Percentiles rank a stretch among this genome's conserved stretches.
Conservation (phyloP, 1,140 invertebrate genomes). For the Drosophila ogumai region DNA sequence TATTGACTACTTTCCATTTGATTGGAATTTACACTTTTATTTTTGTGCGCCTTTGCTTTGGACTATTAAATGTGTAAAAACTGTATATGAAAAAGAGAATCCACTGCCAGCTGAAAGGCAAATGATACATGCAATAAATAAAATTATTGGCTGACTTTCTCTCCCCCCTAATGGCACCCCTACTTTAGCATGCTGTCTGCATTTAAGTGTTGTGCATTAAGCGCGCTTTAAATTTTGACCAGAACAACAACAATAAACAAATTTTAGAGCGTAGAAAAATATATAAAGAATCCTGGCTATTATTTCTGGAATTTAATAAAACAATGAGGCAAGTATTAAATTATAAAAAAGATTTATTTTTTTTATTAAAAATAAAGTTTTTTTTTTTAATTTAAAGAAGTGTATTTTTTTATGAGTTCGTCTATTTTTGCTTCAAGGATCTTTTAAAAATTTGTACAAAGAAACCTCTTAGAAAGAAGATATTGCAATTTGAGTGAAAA, state of each 20-base stretch:
- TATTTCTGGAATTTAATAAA: background rate
- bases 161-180: constrained; percentile 24
- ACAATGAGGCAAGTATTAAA: background rate
- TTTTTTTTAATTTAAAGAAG: too few species aligned
- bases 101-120: constrained; percentile 75
- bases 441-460: too few species aligned
- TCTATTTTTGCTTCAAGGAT: too few species aligned
- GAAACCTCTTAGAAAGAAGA: too few species aligned
- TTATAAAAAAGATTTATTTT: too few species aligned
- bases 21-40: constrained; percentile 37
- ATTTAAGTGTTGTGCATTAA: constrained; percentile 51
- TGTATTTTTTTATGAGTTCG: too few species aligned
- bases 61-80: constrained; percentile 36
- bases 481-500: too few species aligned
- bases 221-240: constrained; percentile 36
- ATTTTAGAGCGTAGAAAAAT: constrained; percentile 33
- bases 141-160: constrained; percentile 17
- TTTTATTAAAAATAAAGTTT: too few species aligned
- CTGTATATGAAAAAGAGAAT: constrained; percentile 39
- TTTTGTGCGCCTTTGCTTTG: constrained; percentile 30
- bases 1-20: constrained; percentile 33
- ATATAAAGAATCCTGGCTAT: background rate
- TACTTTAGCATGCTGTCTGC: constrained; percentile 46
- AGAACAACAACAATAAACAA: constrained; percentile 36
- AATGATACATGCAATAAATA: constrained; percentile 39